Conservation (phyloP, 2,113 vertebrate genomes). For the Zosterops hypoxanthus region DNA sequence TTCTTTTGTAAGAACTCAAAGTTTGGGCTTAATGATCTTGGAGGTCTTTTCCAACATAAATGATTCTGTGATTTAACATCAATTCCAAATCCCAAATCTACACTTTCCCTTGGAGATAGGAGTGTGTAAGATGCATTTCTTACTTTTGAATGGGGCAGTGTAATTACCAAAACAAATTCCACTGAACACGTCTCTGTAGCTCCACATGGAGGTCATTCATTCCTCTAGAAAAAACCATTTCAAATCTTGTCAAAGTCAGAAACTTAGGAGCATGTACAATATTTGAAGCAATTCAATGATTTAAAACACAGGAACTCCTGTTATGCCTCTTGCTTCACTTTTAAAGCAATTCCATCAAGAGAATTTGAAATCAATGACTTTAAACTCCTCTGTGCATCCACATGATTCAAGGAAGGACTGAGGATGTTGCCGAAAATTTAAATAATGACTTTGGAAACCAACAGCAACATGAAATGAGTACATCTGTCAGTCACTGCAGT, state of each 20-base stretch:
- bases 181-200: accelerated
- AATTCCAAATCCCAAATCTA: background rate
- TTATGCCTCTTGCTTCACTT: background rate
- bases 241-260: background rate
- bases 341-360: slow-evolving; percentile 8
- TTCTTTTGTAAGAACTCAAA: background rate
- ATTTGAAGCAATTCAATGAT: background rate
- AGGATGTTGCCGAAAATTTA: slow-evolving; percentile 6
- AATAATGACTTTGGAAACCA: slow-evolving; percentile 13
- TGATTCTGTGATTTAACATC: background rate
- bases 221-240: background rate
- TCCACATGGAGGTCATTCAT: background rate
- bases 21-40: background rate
- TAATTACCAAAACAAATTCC: background rate
- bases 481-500: background rate
- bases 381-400: background rate
- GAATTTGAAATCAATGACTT: slow-evolving; percentile 16
- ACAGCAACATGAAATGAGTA: background rate
- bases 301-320: background rate
- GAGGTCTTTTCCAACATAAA: background rate
- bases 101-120: background rate
- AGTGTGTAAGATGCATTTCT: background rate
- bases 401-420: background rate
- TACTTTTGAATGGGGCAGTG: background rate
- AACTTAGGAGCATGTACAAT: background rate